Conservation (phyloP, 2,113 vertebrate genomes). For the Eurystomus gularis region DNA sequence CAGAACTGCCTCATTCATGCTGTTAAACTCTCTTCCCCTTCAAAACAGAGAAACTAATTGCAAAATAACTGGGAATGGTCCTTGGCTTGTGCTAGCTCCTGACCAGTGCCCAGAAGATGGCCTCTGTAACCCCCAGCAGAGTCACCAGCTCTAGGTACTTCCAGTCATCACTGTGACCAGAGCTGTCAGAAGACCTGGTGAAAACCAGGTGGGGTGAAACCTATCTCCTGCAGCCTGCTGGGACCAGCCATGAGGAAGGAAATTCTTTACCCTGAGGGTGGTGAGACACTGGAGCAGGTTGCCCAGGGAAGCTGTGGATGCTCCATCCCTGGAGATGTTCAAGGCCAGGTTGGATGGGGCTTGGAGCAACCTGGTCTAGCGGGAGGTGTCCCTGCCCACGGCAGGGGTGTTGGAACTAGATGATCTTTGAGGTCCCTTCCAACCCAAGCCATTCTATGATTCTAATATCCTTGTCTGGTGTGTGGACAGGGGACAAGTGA, state of each 20-base stretch:
- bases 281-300: no score
- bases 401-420: no score
- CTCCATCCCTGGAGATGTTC: no score
- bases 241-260: not conserved
- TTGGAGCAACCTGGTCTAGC: no score
- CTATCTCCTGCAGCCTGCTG: not conserved
- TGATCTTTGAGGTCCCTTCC: no score
- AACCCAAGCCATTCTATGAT: no score
- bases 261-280: no score
- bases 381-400: no score
- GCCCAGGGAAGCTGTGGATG: no score
- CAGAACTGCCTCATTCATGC: not conserved
- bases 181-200: not conserved
- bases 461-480: not conserved
- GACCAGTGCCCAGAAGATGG: not conserved
- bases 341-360: no score
- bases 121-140: not conserved
- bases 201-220: not conserved
- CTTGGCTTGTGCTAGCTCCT: not conserved
- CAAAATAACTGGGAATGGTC: accelerated
- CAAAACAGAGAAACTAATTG: not conserved
- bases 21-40: not conserved
- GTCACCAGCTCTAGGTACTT: not conserved
- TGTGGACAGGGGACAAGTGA: not conserved
- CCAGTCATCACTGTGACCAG: accelerated